Evolutionary conservation across 1,140 invertebrate species (phyloP).

Genomic region (Drosophila sulfurigaster): DNA sequence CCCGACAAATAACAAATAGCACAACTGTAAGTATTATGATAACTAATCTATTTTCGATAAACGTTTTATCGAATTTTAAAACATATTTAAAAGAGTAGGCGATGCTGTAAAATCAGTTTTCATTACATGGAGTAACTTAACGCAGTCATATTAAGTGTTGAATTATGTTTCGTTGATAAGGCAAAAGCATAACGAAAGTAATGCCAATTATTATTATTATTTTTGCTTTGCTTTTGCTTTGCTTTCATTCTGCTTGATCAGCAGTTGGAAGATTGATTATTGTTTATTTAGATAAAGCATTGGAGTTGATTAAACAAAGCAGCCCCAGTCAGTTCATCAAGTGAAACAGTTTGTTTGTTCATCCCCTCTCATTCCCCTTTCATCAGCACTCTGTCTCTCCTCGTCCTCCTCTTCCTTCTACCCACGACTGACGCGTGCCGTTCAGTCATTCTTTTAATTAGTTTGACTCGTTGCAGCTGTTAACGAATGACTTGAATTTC

Average conservation of each 20-base stretch:
- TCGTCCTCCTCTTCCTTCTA: neutral
- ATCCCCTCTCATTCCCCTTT: neutral
- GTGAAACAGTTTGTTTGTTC: neutral
- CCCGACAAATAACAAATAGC: slow-evolving; percentile 45
- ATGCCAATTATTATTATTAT: neutral
- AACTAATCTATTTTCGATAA: neutral
- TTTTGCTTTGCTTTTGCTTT: neutral
- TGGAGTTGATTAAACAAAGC: slow-evolving; percentile 41
- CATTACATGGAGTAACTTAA: too few relatives aligned
- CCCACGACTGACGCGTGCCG: slow-evolving; percentile 18
- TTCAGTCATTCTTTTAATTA: slow-evolving; percentile 49
- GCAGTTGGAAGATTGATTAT: slow-evolving; percentile 35
- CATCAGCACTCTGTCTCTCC: neutral
- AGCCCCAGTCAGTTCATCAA: slow-evolving; percentile 31
- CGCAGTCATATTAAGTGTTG: too few relatives aligned
- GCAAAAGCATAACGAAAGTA: neutral
- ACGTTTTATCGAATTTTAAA: too few relatives aligned
- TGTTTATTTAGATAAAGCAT: slow-evolving; percentile 33
- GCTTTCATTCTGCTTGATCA: slow-evolving; percentile 14
- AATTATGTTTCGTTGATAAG: too few relatives aligned
- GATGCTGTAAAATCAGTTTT: too few relatives aligned
- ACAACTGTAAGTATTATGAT: slow-evolving; percentile 56
- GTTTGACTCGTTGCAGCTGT: slow-evolving; percentile 48
- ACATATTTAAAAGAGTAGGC: too few relatives aligned
- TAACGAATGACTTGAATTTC: slow-evolving; percentile 30